Evolutionary conservation across 23 tunicate genomes (phyloP).

Genomic region (Oikopleura vanhoeffeni): DNA sequence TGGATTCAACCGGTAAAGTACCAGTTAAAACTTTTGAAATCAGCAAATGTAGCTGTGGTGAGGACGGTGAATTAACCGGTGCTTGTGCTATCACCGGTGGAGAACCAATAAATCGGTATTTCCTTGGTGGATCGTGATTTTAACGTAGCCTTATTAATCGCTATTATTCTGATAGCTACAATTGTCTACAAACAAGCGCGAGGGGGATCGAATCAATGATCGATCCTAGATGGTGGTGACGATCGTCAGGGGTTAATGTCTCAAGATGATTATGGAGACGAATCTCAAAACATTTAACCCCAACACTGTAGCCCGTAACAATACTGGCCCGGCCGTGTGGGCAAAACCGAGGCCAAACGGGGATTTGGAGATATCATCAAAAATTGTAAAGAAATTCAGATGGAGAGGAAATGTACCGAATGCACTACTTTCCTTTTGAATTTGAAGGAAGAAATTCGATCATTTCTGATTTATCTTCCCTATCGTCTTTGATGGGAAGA

Average conservation of each 20-base stretch:
- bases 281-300: neutral
- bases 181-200: neutral
- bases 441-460: conserved; percentile 3
- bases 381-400: neutral
- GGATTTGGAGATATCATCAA: neutral
- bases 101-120: neutral
- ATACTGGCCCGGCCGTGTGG: neutral
- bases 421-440: neutral
- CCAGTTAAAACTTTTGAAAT: neutral
- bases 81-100: neutral
- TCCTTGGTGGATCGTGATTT: neutral
- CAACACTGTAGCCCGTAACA: neutral
- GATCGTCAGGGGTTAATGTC: neutral
- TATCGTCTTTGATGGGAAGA: neutral
- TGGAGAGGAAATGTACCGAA: neutral
- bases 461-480: neutral
- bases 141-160: neutral
- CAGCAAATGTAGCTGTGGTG: neutral
- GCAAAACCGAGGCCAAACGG: neutral
- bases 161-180: neutral
- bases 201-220: neutral
- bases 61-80: neutral
- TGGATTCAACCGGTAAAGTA: neutral
- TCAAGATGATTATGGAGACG: neutral
- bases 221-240: neutral